A percentile compares a stretch with the other conserved stretches of the same genome.
Evolutionary conservation across 2,113 vertebrate species (phyloP).

Genomic region (Apteryx mantelli): DNA sequence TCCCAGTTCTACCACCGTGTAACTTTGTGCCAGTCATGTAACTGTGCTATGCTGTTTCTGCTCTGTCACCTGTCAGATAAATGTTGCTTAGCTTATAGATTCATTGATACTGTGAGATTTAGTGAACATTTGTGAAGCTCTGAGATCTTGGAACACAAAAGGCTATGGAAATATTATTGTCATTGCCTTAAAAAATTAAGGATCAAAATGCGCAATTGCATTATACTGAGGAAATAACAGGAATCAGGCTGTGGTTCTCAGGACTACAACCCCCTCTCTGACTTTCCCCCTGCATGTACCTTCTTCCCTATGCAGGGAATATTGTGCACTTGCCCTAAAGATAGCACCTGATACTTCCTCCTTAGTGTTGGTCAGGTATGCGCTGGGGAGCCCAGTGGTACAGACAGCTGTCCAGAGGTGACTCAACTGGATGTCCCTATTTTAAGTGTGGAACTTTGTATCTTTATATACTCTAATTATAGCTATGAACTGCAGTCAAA

Average conservation of each 20-base stretch:
- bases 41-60: background rate
- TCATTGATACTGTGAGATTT: background rate
- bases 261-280: background rate
- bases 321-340: background rate
- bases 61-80: background rate
- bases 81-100: background rate
- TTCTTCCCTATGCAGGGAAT: background rate
- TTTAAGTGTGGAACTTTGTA: background rate
- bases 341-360: background rate
- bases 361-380: background rate
- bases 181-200: background rate
- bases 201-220: background rate
- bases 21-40: background rate
- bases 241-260: background rate
- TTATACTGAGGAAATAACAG: background rate
- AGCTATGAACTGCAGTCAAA: background rate
- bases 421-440: background rate
- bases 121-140: background rate
- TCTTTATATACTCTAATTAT: background rate
- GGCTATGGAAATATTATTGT: background rate
- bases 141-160: background rate
- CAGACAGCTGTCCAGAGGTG: background rate
- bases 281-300: background rate
- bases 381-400: background rate
- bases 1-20: background rate